Base-by-base conservation (phyloP, 1,140 invertebrate species). In the Aphaenogaster rudis region DNA sequence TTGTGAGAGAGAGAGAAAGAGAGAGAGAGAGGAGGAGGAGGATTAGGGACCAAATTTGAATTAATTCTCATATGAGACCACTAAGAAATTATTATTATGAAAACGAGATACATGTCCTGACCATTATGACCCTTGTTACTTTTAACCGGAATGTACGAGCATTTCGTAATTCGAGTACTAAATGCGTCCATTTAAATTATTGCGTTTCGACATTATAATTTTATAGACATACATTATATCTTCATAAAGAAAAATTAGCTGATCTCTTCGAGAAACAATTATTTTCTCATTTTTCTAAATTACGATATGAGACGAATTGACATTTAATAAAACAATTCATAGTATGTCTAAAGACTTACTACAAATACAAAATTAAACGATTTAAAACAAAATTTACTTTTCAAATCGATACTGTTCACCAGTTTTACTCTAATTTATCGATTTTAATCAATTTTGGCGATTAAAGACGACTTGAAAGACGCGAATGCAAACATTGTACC, bases 81-180 rank as follows among this genome's bases (percentile, higher is more conserved):
- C 33, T 61, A 21, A 36, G 21, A 69, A 21, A 17, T 50, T 36
- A n/a, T 72, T 76, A 33, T 74, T 63, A 45, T 72, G 36, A 52
- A 87, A 71, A 57, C 21, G 86, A 15, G 21, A 1, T 88, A 84
- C 88, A 77, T n/a, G 63, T 28, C 9, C 66, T 88, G 13, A 9
- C 54, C 48, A 88, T 88, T 88, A 77, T 39, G 52, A 17, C 11
- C n/a, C 57, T 64, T 50, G 45, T 77, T 82, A 87, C 28, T 82
- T 67, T 87, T 87, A 87, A 88, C 28, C 63, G 2, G 11, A 74
- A 82, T 76, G 33, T 82, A 76, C 11, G 69, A 33, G 8, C 13
- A 54, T 80, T n/a, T 54, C 45, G 59, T n/a, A 17, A 66, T 79
- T 66, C 11, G 17, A 79, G 36, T 78, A 48, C 28, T 36, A 66